Base-by-base conservation (phyloP, 92 coral and sea anemone species). In the Meandrina meandrites region DNA sequence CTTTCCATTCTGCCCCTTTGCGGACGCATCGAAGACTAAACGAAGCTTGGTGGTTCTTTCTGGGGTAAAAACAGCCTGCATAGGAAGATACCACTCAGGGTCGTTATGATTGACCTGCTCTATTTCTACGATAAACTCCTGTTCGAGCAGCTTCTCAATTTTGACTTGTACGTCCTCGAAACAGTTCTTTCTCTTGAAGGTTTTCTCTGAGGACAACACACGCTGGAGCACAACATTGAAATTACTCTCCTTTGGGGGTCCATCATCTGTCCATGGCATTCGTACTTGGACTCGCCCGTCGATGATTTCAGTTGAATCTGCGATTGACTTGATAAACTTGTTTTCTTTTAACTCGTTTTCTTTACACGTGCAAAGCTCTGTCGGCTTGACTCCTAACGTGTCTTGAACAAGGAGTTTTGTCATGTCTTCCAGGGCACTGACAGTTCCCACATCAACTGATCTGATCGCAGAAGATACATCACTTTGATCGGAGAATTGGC, bases 281-380 rank as follows among this genome's bases (percentile, higher is more conserved):
- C 67, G 90, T 30, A 92, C 78, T 74, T 92, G 84, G 24, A 90
- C 76, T 48, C 87, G 34, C 28, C 92, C 94, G 45, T 90, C 86
- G 16, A 93, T 86, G 36, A 90, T 84, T 21, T 82, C 50, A 19
- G 96, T 93, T 32, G 94, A 88, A 5, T 86, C 57, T 74, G 80
- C 80, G 57, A 93, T 89, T 27, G 96, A 89, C 81, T 88, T 92
- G 47, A 92, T 79, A 81, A 93, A 91, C 84, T 79, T 91, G 83
- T 72, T 91, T 82, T 91, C 90, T 21, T 82, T 81, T 13, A 94
- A 27, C n/a, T 76, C 85, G 32, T 75, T 76, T 35, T 94, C 93
- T 10, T 48, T 92, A 84, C 98, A 94, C 45, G 95, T 86, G 76
- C 98, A 94, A 19, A 94, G 94, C 81, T 90, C 77, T 2, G 95